These are phyloP conservation scores for Macroteleia sp. DNA, from an alignment of 2,888 invertebrate species.

Conservation along the genomic window DNA sequence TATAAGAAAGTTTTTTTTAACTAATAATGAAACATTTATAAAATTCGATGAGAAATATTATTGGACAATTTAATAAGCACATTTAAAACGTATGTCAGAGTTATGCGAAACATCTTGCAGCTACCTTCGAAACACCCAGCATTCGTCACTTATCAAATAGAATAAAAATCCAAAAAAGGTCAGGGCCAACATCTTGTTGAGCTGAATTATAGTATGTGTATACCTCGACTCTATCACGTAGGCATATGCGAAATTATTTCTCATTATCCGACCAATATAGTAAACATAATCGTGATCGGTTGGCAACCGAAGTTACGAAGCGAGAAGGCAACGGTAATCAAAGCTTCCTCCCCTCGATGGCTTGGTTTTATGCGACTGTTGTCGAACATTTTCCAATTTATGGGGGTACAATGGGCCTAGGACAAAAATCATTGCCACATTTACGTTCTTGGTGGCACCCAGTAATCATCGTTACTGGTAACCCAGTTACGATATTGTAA, in stretches of 20 bases:
- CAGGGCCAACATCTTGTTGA: constrained; percentile 51
- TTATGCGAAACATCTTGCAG: no score
- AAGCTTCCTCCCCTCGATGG: constrained; percentile 9
- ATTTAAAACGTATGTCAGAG: no score
- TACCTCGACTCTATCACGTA: no score
- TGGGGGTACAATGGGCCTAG: not conserved
- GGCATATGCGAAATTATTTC: constrained; percentile 41
- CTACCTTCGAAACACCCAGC: no score
- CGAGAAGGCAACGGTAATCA: constrained; percentile 21
- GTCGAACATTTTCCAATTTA: constrained; percentile 26
- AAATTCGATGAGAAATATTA: no score
- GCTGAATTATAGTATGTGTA: constrained; percentile 34
- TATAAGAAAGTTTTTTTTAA: no score
- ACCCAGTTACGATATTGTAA: constrained; percentile 45
- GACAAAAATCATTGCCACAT: constrained; percentile 54
- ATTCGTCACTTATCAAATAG: constrained; percentile 20
- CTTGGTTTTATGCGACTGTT: not conserved
- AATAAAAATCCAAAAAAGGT: constrained; percentile 53
- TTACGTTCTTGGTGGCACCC: constrained; percentile 45
- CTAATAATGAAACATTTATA: no score
- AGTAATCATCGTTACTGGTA: no score
- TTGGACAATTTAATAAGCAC: no score
- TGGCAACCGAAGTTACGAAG: not conserved
- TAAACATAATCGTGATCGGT: constrained; percentile 44
- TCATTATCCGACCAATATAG: constrained; percentile 29